A percentile compares a stretch with the other conserved stretches of the same genome.
Evolutionary conservation across 2,797 vertebrate species (phyloP).

Genomic region (Dryobates pubescens): DNA sequence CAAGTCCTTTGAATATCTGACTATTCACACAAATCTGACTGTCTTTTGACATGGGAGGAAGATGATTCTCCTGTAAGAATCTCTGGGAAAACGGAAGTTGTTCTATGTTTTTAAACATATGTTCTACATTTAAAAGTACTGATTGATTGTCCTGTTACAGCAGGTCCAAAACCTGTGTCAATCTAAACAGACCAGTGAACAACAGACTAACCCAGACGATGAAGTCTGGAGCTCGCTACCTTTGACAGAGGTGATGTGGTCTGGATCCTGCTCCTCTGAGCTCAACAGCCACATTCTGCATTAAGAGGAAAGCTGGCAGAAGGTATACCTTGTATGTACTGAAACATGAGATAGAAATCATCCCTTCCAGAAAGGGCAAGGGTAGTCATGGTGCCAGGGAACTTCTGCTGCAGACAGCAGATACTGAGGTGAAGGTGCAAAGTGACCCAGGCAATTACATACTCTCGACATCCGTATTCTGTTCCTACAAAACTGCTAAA

Average conservation of each 20-base stretch:
- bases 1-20: background rate
- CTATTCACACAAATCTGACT: background rate
- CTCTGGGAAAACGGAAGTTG: background rate
- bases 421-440: background rate
- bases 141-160: background rate
- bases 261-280: background rate
- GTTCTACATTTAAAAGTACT: background rate
- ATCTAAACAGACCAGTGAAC: background rate
- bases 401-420: background rate
- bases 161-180: background rate
- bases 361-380: background rate
- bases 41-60: background rate
- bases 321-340: rapidly evolving
- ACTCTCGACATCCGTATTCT: background rate
- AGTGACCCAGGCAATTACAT: background rate
- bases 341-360: background rate
- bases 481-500: background rate
- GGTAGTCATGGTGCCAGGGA: background rate
- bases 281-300: background rate
- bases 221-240: background rate
- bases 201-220: background rate
- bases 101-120: background rate
- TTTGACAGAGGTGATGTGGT: background rate
- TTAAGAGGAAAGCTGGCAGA: background rate
- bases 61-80: background rate